A percentile compares a stretch with the other conserved stretches of the same genome.
Conservation (phyloP, 2,113 vertebrate genomes). For the Hippocampus mohnikei region DNA sequence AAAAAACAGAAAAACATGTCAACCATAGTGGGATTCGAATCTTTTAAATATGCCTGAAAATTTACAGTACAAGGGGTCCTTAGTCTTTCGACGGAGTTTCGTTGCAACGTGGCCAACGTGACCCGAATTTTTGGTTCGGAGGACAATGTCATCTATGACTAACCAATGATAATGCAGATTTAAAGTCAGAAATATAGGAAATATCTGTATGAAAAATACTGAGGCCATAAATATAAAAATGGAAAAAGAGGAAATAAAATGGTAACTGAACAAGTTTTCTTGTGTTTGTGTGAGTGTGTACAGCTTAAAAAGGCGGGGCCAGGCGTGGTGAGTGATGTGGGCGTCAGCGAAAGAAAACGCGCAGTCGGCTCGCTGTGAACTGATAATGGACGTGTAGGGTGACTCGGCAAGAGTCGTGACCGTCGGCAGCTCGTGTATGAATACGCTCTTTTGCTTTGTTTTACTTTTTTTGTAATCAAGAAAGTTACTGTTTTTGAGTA, state of each 20-base stretch:
- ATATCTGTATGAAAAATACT: not conserved
- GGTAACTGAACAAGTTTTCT: no score
- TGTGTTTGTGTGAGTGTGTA: no score
- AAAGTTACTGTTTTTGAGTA: not conserved
- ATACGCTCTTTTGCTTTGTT: no score
- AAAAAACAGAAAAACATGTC: slow-evolving; percentile 3
- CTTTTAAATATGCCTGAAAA: not conserved
- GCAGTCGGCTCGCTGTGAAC: no score
- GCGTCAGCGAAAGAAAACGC: not conserved
- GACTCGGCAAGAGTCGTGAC: no score
- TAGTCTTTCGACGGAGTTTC: not conserved
- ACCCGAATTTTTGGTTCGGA: not conserved
- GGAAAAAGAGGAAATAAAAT: no score
- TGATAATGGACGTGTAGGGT: no score
- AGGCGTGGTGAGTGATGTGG: not conserved
- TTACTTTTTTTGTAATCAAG: not conserved
- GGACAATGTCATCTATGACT: not conserved
- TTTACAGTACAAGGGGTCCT: not conserved
- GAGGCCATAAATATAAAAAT: no score
- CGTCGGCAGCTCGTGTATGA: no score
- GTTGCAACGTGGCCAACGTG: not conserved
- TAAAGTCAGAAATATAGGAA: not conserved
- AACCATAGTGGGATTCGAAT: not conserved
- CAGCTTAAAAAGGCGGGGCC: not conserved
- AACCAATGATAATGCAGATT: not conserved